Base-by-base conservation (phyloP, 2,113 vertebrate species). In the Cavia aperea region DNA sequence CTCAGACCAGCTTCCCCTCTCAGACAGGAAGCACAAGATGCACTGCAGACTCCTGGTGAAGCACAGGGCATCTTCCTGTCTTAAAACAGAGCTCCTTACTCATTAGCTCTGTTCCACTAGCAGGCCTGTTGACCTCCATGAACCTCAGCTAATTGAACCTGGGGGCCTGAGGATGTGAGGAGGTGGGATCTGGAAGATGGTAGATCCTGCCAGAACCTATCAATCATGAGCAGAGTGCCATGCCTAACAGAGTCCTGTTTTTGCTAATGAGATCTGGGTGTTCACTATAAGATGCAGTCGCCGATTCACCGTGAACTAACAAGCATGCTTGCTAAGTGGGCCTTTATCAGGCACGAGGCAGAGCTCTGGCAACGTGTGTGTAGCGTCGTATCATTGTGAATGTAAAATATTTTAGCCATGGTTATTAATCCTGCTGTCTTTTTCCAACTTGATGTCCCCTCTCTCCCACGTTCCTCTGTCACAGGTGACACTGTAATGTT, bases 391-490 rank as follows among this genome's bases (percentile, higher is more conserved):
- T 33, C 43, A 43, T 83, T 14, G 10, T 39, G 18, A 39, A 88
- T 51, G 54, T 33, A 65, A 73, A 72, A 14, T 78, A 82, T 86
- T 90, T 92, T 75, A 82, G 36, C 89, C 81, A 63, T 70, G 77
- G 14, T 43, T 46, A 46, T 21, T 63, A 63, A 90, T 66, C 14
- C 31, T 29, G 6, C 60, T 77, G 29, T 62, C 58, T 63, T 10
- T 78, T 70, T 49, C 86, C 82, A 46, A 5, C 49, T 31, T 51
- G 56, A 60, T 58, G 46, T 88, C 15, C 21, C 21, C 16, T 83
- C 10, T 8, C 46, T 46, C 82, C 68, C 33, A 58, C 19, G 29
- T 39, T 43, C 15, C 29, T 62, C 43, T 83, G 77, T 65, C 62
- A 29, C 36, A 39, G 43, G 36, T 56, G 82, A 73, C 31, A 36